Base-by-base conservation (phyloP, 2,888 invertebrate genomes). In the Copidosoma aretas region DNA sequence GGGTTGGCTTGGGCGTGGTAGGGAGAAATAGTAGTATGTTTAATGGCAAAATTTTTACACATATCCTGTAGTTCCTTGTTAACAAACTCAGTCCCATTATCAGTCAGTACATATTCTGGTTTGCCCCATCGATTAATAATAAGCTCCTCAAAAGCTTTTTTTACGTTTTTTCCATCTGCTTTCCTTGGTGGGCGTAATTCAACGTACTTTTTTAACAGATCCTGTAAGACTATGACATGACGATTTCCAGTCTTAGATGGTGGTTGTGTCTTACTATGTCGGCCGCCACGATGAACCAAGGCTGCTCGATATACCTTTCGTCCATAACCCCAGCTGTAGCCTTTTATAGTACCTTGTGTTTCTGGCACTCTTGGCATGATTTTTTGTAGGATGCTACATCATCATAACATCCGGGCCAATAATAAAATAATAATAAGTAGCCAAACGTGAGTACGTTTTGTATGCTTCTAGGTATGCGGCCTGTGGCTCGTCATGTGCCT, bases 191-290 rank as follows among this genome's bases (percentile, higher is more conserved):
- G 56, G 4, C 15, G 1, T 12, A 56, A 24, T 24, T 56, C 25
- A 1, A 56, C 25, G 10, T 32, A 56, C n/a, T 56, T 56, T 25
- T 22, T 56, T 24, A 56, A 56, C 1, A 56, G n/a, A 25, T 56
- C 56, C 24, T 22, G 15, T 12, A 56, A 56, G 4, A 56, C 56
- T 56, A 56, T 3, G 3, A 56, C 15, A 25, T 56, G 24, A 2
- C 14, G 12, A 24, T 17, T 24, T 15, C 17, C 1, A 10, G 14
- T 25, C 24, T 32, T 56, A 3, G 5, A 24, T 15, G 25, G 24
- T n/a, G n/a, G n/a, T n/a, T n/a, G 5, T 17, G 24, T 17, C 15
- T 14, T 12, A 56, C 10, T 14, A 56, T 56, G 17, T 56, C 24
- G 32, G 32, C 8, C 4, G 32, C 32, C 8, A 32, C 32, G 3